A percentile compares a stretch with the other conserved stretches of the same genome.
Evolutionary conservation across 2,888 invertebrate species (phyloP).

Genomic region (Blastobasis adustella): DNA sequence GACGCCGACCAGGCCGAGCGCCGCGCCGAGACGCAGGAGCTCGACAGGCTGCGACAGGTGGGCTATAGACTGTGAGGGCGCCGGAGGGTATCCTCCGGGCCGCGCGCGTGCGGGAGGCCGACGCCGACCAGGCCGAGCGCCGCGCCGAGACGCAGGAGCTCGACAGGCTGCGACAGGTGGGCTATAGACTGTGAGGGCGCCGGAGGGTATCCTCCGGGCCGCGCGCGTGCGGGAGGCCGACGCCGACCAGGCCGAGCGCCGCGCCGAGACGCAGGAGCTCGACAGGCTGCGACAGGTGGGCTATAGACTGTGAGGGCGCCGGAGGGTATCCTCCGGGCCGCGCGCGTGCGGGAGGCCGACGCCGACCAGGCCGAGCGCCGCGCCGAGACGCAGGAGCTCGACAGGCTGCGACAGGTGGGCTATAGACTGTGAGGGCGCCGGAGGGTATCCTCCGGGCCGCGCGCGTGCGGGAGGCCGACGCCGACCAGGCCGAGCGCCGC

Average conservation of each 20-base stretch:
- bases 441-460: too few relatives aligned
- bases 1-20: constrained; percentile 94
- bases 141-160: constrained; percentile 91
- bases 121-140: constrained; percentile 92
- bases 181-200: constrained; percentile 62
- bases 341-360: constrained; percentile 95
- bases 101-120: constrained; percentile 96
- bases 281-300: constrained; percentile 77
- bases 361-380: constrained; percentile 91
- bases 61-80: constrained; percentile 60
- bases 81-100: too few relatives aligned
- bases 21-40: constrained; percentile 89
- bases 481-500: constrained; percentile 91
- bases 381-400: constrained; percentile 91
- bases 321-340: too few relatives aligned
- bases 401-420: constrained; percentile 76
- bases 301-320: constrained; percentile 65
- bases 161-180: constrained; percentile 77
- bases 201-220: too few relatives aligned
- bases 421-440: too few relatives aligned
- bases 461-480: constrained; percentile 94
- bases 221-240: constrained; percentile 96
- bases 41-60: constrained; percentile 79
- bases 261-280: constrained; percentile 90
- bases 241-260: constrained; percentile 91